Evolutionary conservation across 2,888 invertebrate species (phyloP), one percentile per base, ranked within the genome.

Genomic region (Megaustenia siamemsis): DNA sequence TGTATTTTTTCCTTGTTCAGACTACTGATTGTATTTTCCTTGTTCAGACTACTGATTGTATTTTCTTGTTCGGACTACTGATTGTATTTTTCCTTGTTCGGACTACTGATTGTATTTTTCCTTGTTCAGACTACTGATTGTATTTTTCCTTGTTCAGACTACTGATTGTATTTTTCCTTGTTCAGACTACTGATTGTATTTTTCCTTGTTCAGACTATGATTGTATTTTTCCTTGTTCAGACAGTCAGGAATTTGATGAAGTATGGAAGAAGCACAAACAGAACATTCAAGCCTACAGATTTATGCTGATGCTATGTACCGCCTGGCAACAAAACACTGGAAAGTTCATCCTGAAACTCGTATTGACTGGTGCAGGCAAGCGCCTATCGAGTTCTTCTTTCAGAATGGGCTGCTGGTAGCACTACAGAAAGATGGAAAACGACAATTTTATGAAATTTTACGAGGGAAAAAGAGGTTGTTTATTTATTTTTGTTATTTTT

Each of bases 301-400:
- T 60, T 94, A 94, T 89, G 93, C 94, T 6, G 90, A 90, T 81
- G 93, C 93, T 56, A 94, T 94, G 94, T 91, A 92, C 66, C 90
- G 90, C 24, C 87, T 94, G 76, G 93, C 94, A 18, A 88, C 88
- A 15, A 91, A 93, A 43, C 91, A 93, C 82, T 94, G 94, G 94
- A 85, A 90, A 15, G 88, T 90, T 80, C 87, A 90, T 49, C 89
- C 90, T 71, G 89, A 92, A 79, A 92, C 92, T 6, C 88, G 92
- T 71, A 91, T 93, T 71, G 90, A 93, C 73, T 93, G 93, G 93
- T 93, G 93, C 80, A 77, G 90, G 38, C 84, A 90, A 21, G 89
- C 87, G 1, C 89, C 91, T 32, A 82, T 89, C n/a, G 92, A 93
- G 53, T 93, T 92, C 86, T 93, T 93, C 86, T 87, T 86, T 38